A percentile compares a stretch with the other conserved stretches of the same genome.
phyloP scores from a whole-genome alignment of 2,797 vertebrate species.

The Crax fasciolata region DNA sequence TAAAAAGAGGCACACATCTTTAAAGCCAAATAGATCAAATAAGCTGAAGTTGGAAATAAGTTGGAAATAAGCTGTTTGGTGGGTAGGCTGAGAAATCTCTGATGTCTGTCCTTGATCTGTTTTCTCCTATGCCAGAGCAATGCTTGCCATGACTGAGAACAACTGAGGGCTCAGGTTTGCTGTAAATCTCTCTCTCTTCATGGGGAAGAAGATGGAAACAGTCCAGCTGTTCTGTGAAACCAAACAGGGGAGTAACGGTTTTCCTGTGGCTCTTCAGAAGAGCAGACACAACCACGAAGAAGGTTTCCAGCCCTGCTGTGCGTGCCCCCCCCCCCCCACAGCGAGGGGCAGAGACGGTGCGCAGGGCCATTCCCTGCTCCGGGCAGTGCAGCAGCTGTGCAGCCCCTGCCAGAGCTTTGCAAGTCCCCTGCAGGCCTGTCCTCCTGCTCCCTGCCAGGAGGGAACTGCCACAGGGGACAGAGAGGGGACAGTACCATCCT shows the following conservation, averaged over 20 bases:
- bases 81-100: not conserved
- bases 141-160: not conserved
- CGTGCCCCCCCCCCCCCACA: not conserved
- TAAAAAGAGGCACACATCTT: not conserved
- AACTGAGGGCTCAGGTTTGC: rapidly evolving
- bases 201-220: not conserved
- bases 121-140: not conserved
- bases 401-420: not conserved
- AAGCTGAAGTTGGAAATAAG: not conserved
- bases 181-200: not conserved
- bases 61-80: not conserved
- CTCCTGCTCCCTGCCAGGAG: not conserved
- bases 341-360: not conserved
- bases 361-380: not conserved
- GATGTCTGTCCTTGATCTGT: not conserved
- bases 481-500: rapidly evolving
- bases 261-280: not conserved
- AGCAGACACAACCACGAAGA: not conserved
- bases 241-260: not conserved
- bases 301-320: no score
- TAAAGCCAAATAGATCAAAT: not conserved
- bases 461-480: not conserved
- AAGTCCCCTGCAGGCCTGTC: not conserved
- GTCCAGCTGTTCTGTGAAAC: not conserved
- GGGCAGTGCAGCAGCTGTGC: not conserved